A percentile compares a stretch with the other conserved stretches of the same genome.
Evolutionary conservation across 2,113 vertebrate species (phyloP).

Genomic region (Ariopsis seemanni): DNA sequence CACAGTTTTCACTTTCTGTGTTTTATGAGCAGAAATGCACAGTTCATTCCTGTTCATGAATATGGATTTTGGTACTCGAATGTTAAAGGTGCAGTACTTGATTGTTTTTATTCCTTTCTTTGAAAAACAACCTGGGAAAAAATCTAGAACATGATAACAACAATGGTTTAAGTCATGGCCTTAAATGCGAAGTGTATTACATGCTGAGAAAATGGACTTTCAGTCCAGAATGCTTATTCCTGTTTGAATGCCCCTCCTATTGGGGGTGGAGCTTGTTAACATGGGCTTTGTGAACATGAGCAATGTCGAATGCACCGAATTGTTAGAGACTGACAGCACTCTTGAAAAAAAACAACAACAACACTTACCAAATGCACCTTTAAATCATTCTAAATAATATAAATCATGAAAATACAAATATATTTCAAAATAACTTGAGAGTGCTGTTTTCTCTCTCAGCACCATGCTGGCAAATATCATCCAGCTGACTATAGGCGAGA

Average conservation of each 20-base stretch:
- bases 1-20: background rate
- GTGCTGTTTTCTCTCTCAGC: background rate
- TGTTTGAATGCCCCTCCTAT: background rate
- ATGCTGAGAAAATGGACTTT: background rate
- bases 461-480: background rate
- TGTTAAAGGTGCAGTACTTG: background rate
- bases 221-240: background rate
- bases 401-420: background rate
- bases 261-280: background rate
- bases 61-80: background rate
- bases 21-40: background rate
- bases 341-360: background rate
- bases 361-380: background rate
- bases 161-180: background rate
- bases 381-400: background rate
- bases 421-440: background rate
- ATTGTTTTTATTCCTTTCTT: background rate
- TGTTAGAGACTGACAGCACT: background rate
- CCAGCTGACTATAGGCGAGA: no score
- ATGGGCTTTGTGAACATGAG: background rate
- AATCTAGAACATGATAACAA: no score
- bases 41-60: background rate
- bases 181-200: background rate
- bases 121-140: background rate
- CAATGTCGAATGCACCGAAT: background rate